Conservation (phyloP, 2,113 vertebrate genomes). For the Plestiodon gilberti region DNA sequence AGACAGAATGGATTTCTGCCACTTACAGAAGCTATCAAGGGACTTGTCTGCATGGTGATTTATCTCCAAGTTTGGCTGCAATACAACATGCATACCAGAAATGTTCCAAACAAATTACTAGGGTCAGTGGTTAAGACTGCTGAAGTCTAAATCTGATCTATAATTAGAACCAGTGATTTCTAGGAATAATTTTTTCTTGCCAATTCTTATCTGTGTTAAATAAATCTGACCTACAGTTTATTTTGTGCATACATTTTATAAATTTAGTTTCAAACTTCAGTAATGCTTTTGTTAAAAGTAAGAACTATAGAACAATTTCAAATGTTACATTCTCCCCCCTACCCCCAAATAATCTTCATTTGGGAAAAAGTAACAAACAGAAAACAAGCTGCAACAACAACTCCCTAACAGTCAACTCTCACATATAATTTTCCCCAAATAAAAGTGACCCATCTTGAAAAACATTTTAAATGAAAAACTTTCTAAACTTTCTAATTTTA, state of each 20-base stretch:
- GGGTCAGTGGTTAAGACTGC: conserved; percentile 83
- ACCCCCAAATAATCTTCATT: not conserved
- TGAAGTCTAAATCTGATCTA: conserved; percentile 83
- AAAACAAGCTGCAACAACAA: conserved; percentile 59
- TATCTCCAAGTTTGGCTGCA: conserved; percentile 98
- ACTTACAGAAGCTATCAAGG: conserved; percentile 99
- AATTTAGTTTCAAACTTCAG: conserved; percentile 69
- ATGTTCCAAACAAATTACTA: conserved; percentile 87
- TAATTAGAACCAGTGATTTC: conserved; percentile 84
- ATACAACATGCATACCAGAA: conserved; percentile 85
- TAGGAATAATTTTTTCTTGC: conserved; percentile 79
- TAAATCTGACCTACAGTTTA: conserved; percentile 77
- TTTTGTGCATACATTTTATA: conserved; percentile 59
- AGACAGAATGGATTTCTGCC: conserved; percentile 98
- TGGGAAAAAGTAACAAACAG: conserved; percentile 32
- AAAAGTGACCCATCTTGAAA: conserved; percentile 46
- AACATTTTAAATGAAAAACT: conserved; percentile 45
- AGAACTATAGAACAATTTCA: conserved; percentile 34
- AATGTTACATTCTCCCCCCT: conserved; percentile 12
- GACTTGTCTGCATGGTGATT: conserved; percentile 99
- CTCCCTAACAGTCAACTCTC: conserved; percentile 27
- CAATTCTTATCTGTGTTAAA: conserved; percentile 79
- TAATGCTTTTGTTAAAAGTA: conserved; percentile 66
- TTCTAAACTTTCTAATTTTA: conserved; percentile 57
- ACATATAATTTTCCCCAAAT: conserved; percentile 53